Base-by-base conservation (phyloP, 2,113 vertebrate species). In the Oxyruncus cristatus region DNA sequence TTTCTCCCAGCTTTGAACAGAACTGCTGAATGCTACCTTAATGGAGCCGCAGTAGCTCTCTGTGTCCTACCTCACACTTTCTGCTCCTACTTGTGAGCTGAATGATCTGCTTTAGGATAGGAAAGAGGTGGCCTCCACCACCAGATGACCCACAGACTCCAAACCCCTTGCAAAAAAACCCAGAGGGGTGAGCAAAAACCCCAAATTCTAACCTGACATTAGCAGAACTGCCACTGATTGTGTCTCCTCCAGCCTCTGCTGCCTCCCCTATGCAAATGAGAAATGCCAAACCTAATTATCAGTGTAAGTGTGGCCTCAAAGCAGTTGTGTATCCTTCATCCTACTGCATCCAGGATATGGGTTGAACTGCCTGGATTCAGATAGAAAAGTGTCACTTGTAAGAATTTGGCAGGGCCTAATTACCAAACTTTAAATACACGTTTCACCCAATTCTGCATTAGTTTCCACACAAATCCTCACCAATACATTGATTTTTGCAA, bases 401-500 rank as follows among this genome's bases (percentile, higher is more conserved):
- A 58, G 52, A 65, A 67, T 44, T 73, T 24, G 70, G 37, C 17
- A 16, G 14, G 41, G 47, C 33, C n/a, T 24, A 28, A 52, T 63
- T 85, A 75, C 23, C 75, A 18, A 47, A 62, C 19, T 73, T 79
- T 13, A 72, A 55, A 61, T 68, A 65, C 1, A 14, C 33, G 7
- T 22, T 81, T 91, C 39, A 85, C 26, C 20, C 21, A 22, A 35
- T 73, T 62, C 50, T 76, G 27, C 52, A 61, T 30, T 46, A 44
- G 26, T 39, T 93, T 77, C 53, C 41, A 77, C 28, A 35, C 12
- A 78, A 66, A 49, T 28, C 50, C 39, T 35, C 19, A 30, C 39
- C 5, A 21, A 27, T 22, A 23, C 0, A 0, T 5, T 44, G 17
- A 33, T 62, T 82, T 79, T 82, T 76, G 24, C 22, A 55, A 67